Percentiles rank a stretch among this genome's conserved stretches.
Evolutionary conservation across 2,797 vertebrate species (phyloP).

Genomic region (Phataginus tricuspis): DNA sequence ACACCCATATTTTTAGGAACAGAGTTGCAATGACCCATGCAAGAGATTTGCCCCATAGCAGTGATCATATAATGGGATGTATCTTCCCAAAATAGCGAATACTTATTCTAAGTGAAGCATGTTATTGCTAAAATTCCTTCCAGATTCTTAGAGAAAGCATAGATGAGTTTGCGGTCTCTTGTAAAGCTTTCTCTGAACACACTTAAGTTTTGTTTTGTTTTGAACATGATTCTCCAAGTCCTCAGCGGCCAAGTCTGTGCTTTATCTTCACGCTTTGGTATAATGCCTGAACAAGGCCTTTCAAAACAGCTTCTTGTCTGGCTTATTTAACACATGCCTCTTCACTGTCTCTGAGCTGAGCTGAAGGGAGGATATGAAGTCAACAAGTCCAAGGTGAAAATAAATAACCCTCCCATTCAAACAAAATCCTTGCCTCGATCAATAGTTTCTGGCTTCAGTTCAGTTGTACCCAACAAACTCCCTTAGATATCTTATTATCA

Average conservation of each 20-base stretch:
- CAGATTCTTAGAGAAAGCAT: constrained; percentile 20
- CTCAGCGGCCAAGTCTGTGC: constrained; percentile 63
- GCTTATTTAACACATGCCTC: constrained; percentile 75
- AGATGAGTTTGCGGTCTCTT: background rate
- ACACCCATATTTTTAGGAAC: background rate
- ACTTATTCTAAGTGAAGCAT: background rate
- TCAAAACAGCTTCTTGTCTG: constrained; percentile 83
- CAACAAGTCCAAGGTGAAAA: constrained; percentile 85
- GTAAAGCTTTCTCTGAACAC: constrained; percentile 50
- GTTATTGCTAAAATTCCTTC: background rate
- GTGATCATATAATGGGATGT: background rate
- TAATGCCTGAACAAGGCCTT: constrained; percentile 77
- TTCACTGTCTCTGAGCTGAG: constrained; percentile 69
- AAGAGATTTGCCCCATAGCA: background rate
- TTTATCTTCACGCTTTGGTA: constrained; percentile 81
- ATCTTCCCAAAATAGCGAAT: background rate
- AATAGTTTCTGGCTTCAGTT: constrained; percentile 80
- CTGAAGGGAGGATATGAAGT: constrained; percentile 82
- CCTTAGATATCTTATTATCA: constrained; percentile 76
- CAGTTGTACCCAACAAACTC: constrained; percentile 76
- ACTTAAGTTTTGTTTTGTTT: constrained; percentile 41
- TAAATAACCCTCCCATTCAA: constrained; percentile 84
- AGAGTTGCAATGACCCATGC: background rate
- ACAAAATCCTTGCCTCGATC: constrained; percentile 82
- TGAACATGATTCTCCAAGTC: background rate